Base-by-base conservation (phyloP, 1,140 invertebrate species). In the Conus betulinus region DNA sequence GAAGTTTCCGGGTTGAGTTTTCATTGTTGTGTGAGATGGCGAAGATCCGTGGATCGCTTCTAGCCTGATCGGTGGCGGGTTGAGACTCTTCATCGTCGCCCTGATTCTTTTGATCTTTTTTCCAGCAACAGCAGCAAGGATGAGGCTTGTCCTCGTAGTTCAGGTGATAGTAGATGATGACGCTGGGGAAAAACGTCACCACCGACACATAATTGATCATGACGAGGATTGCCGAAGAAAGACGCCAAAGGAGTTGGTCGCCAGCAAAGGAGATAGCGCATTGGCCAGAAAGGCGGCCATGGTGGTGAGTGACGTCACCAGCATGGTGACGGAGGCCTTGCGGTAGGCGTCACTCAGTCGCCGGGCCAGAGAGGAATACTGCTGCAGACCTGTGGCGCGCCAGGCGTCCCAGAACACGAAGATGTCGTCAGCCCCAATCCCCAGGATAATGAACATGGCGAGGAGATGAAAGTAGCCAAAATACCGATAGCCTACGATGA, bases 401-500 rank as follows among this genome's bases (percentile, higher is more conserved):
- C 93, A 93, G 6, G 89, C 88, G 78, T 93, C 93, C 76, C 91
- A 92, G 83, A 92, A 93, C 2, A 93, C 91, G 83, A 93, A 93
- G 27, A 93, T 90, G 83, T 93, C 90, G 85, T 93, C 92, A 74
- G 92, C 90, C 0, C 92, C 92, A 11, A 93, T 92, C 71, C 93
- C 92, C 51, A 93, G 90, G 23, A 93, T 91, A 51, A 93, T 92
- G 79, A 93, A 93, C 15, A 93, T 87, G n/a, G 92, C 90, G 25
- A 93, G 63, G 1, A 93, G 85, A 78, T 93, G 92, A 82, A 93
- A 93, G 39, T 91, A 90, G n/a, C 93, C 93, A 87, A 93, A 93
- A 76, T 93, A 93, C 25, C 88, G 89, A 76, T 89, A 93, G 63
- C 90, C 92, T 23, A 93, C 67, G 8, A 93, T 86, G 55, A 91